These are phyloP conservation scores for Leptocoma aspasia DNA, from an alignment of 2,113 vertebrate species.

Conservation along the genomic window DNA sequence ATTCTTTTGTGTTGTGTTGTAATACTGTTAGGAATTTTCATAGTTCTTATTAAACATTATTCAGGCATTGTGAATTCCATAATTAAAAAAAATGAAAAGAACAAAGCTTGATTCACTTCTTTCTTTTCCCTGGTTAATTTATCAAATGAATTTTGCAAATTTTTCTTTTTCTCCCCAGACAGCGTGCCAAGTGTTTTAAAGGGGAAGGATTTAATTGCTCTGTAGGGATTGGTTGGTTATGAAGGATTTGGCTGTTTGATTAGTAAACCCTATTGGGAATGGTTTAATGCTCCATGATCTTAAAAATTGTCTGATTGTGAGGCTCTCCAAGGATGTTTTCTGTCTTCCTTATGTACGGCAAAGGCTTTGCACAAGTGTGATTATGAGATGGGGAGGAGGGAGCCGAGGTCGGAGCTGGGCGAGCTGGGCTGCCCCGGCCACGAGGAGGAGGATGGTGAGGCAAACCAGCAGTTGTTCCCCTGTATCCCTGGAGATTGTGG, in stretches of 20 bases:
- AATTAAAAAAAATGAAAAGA: conserved; percentile 88
- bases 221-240: conserved; percentile 99
- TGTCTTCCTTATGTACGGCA: conserved; percentile 76
- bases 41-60: conserved; percentile 85
- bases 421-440: neutral
- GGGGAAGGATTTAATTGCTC: conserved; percentile 99
- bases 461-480: accelerated
- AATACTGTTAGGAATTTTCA: conserved; percentile 85
- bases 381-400: conserved; percentile 64
- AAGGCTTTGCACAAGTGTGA: conserved; percentile 86
- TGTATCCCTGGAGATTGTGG: neutral
- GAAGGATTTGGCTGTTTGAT: conserved; percentile 99
- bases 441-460: neutral
- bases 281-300: conserved; percentile 99
- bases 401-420: conserved; percentile 16
- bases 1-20: conserved; percentile 88
- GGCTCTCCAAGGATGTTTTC: conserved; percentile 85
- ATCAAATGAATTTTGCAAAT: conserved; percentile 94
- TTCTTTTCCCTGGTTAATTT: conserved; percentile 90
- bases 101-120: conserved; percentile 87
- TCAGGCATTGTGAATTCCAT: conserved; percentile 86
- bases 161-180: conserved; percentile 89
- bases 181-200: conserved; percentile 97
- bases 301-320: conserved; percentile 98
- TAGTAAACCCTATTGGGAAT: conserved; percentile 99